Conservation (phyloP, 2,113 vertebrate genomes). For the Burhinus oedicnemus region DNA sequence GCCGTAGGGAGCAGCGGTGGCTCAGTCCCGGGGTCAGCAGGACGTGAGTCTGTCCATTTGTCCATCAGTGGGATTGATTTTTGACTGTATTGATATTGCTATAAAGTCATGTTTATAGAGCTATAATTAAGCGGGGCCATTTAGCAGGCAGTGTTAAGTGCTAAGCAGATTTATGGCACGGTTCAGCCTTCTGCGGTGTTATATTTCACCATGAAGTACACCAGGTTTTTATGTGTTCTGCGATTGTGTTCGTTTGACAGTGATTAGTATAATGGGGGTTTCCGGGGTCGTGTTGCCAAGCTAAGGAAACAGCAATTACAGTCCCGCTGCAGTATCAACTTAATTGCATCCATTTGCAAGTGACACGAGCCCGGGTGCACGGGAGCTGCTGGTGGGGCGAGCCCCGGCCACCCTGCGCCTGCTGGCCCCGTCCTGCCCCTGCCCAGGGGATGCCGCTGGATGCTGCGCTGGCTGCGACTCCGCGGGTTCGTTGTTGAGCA, state of each 20-base stretch:
- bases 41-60: background rate
- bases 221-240: background rate
- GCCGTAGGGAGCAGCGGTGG: background rate
- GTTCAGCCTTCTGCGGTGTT: background rate
- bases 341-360: constrained; percentile 27
- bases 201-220: background rate
- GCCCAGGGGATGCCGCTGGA: background rate
- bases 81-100: background rate
- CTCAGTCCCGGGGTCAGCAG: background rate
- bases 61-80: background rate
- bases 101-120: constrained; percentile 15
- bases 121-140: constrained; percentile 49
- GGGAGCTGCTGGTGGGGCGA: background rate
- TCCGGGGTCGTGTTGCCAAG: constrained; percentile 30
- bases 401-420: rapidly evolving
- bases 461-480: background rate
- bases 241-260: constrained; percentile 4
- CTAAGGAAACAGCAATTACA: constrained; percentile 29
- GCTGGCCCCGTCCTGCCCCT: rapidly evolving
- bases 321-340: background rate
- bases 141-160: constrained; percentile 37
- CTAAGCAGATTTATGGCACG: constrained; percentile 29
- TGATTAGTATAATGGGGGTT: constrained; percentile 44
- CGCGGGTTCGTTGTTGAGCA: rapidly evolving
- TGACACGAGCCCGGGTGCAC: rapidly evolving